Evolutionary conservation across 2,888 invertebrate species (phyloP).

Genomic region (Eugnorisma glareosa): DNA sequence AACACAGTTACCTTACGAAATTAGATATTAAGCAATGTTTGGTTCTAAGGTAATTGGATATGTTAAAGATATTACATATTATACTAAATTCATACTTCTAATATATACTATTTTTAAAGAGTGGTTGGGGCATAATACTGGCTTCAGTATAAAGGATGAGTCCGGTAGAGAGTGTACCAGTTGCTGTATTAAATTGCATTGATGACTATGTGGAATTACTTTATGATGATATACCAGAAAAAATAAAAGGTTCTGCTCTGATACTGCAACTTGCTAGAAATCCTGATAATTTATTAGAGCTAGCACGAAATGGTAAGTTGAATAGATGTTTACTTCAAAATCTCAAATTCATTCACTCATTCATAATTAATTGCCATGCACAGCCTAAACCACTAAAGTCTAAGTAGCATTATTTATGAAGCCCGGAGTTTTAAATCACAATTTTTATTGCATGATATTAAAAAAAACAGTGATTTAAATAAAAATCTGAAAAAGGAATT

Average conservation of each 20-base stretch:
- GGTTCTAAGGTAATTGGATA: background rate
- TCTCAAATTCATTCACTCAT: background rate
- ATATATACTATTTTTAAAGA: slow-evolving; percentile 12
- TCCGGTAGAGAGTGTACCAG: slow-evolving; percentile 90
- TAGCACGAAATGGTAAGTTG: slow-evolving; percentile 96
- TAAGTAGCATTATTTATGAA: background rate
- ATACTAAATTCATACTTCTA: background rate
- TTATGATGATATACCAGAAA: slow-evolving; percentile 98
- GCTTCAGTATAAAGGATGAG: slow-evolving; percentile 76
- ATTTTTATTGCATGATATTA: too few species aligned
- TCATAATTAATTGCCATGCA: background rate
- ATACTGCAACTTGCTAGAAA: slow-evolving; percentile 97
- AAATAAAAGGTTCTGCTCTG: slow-evolving; percentile 97
- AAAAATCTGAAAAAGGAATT: too few species aligned
- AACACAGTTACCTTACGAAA: background rate
- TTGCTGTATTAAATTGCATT: slow-evolving; percentile 94
- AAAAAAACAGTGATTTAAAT: too few species aligned
- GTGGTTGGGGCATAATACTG: slow-evolving; percentile 1
- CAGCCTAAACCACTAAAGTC: background rate
- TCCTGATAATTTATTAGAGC: slow-evolving; percentile 97
- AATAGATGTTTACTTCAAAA: background rate
- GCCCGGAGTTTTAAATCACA: too few species aligned
- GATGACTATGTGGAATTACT: slow-evolving; percentile 98
- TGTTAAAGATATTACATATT: background rate
- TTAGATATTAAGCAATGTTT: background rate